phyloP scores from a whole-genome alignment of 2,888 invertebrate genomes.

The Yponomeuta sedellus region DNA sequence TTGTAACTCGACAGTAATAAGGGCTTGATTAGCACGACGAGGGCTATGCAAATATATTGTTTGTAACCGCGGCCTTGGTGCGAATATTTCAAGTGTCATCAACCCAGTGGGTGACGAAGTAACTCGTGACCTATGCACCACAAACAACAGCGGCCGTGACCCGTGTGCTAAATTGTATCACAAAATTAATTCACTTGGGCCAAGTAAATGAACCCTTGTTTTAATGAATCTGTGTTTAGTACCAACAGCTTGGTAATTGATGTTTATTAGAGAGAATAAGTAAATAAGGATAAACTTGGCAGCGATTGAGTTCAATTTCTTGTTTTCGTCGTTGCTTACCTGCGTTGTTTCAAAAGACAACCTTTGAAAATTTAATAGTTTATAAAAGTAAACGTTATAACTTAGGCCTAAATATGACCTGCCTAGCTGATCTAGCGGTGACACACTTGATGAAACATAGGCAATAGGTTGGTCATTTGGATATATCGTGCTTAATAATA shows the following conservation, averaged over 20 bases:
- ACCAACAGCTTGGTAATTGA: neutral
- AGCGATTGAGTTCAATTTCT: too few species aligned
- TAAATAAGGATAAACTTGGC: too few species aligned
- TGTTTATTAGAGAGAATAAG: too few species aligned
- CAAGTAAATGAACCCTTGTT: neutral
- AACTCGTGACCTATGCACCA: conserved; percentile 26
- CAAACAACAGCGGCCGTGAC: conserved; percentile 29
- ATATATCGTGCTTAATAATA: too few species aligned
- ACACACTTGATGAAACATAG: too few species aligned
- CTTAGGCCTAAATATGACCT: too few species aligned
- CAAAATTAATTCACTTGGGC: neutral
- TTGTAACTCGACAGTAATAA: neutral
- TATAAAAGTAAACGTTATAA: too few species aligned
- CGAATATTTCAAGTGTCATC: conserved; percentile 25
- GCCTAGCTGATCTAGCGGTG: too few species aligned
- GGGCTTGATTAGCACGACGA: neutral
- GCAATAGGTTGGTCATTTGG: too few species aligned
- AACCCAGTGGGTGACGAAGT: conserved; percentile 21
- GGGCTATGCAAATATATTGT: neutral
- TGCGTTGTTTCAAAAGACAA: too few species aligned
- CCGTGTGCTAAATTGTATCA: conserved; percentile 17
- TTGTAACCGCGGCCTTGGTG: conserved; percentile 18
- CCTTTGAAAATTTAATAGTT: too few species aligned
- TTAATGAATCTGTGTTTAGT: neutral
- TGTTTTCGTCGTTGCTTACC: too few species aligned